These are phyloP conservation scores for Parambassis ranga DNA, from an alignment of 2,797 vertebrate genomes.

Conservation along the genomic window DNA sequence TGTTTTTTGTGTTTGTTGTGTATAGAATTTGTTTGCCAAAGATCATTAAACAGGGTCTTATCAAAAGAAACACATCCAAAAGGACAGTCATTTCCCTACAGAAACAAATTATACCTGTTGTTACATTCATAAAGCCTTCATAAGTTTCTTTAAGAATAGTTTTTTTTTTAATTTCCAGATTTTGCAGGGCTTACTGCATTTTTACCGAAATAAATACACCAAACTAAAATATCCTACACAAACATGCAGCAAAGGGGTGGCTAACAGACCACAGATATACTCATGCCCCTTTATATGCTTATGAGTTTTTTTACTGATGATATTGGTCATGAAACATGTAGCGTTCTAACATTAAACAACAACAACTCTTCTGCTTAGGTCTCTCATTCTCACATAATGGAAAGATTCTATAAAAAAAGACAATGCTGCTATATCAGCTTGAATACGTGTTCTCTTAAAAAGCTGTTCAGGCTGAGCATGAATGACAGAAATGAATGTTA, in stretches of 20 bases:
- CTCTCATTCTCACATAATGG: constrained; percentile 9
- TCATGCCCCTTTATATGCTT: background rate
- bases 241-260: background rate
- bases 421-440: constrained; percentile 12
- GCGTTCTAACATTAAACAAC: constrained; percentile 26
- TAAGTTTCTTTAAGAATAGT: too few relatives aligned
- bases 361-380: background rate
- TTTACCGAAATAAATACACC: background rate
- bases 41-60: constrained; percentile 6
- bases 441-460: constrained; percentile 24
- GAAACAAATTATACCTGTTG: too few relatives aligned
- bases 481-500: too few relatives aligned
- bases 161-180: too few relatives aligned
- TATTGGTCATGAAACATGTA: constrained; percentile 24
- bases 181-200: background rate
- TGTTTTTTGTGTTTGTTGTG: background rate
- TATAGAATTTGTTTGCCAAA: constrained; percentile 8
- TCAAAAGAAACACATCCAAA: background rate
- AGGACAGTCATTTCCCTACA: too few relatives aligned
- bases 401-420: constrained; percentile 30
- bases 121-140: too few relatives aligned
- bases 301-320: background rate
- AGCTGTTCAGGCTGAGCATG: too few relatives aligned
- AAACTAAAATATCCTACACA: background rate
- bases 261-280: background rate